Conservation (phyloP, 1,140 invertebrate species). For the Drosophila lacteicornis region DNA sequence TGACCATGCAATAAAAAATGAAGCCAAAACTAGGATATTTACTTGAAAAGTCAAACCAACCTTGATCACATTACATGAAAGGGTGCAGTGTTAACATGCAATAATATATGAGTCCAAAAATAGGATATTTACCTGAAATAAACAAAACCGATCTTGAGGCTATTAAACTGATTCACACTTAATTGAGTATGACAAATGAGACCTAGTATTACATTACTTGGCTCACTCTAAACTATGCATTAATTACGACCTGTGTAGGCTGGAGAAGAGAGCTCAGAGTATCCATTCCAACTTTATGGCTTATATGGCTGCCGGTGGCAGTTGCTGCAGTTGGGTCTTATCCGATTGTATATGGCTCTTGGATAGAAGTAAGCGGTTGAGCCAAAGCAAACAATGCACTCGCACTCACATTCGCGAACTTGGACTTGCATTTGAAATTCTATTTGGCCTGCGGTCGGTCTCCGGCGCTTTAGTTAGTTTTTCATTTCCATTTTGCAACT, state of each 20-base stretch:
- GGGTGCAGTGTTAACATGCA: neutral
- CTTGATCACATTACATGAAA: too few species aligned
- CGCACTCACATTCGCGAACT: slow-evolving; percentile 31
- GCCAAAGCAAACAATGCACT: slow-evolving; percentile 45
- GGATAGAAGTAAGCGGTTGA: slow-evolving; percentile 11
- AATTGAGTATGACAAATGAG: neutral
- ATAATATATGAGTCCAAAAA: neutral
- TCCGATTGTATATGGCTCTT: slow-evolving; percentile 34
- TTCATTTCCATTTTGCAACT: slow-evolving; percentile 53
- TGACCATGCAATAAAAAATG: neutral
- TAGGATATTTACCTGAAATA: neutral
- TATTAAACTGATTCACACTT: neutral
- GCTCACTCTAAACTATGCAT: slow-evolving; percentile 3
- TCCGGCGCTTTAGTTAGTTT: slow-evolving; percentile 47
- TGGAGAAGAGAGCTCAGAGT: neutral
- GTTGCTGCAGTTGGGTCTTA: slow-evolving; percentile 42
- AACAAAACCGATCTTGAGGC: neutral
- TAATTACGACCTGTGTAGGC: slow-evolving; percentile 10
- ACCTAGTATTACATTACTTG: neutral
- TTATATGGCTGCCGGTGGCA: slow-evolving; percentile 41
- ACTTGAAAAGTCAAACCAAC: neutral
- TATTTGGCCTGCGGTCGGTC: slow-evolving; percentile 45
- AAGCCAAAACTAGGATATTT: neutral
- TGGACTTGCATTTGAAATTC: slow-evolving; percentile 49
- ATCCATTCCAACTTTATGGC: slow-evolving; percentile 26